Conservation (phyloP, 35 echinoderm and acorn worm genomes). For the Diadema setosum region DNA sequence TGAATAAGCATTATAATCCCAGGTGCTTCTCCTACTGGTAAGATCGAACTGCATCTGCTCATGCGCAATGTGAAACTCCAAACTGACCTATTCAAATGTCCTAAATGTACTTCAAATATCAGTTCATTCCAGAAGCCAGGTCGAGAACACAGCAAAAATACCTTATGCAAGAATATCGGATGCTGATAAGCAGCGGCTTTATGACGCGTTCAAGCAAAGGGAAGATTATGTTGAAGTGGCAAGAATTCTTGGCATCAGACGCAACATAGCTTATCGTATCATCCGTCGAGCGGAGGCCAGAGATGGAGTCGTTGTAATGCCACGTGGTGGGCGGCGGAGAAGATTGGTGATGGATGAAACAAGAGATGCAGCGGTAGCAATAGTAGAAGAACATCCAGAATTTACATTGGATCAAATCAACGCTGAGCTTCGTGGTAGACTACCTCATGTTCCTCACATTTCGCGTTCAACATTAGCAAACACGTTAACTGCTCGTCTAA, state of each 20-base stretch:
- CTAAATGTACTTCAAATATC: no score
- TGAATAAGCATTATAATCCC: no score
- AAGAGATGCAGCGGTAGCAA: neutral
- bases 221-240: neutral
- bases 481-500: neutral
- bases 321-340: neutral
- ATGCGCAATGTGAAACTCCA: no score
- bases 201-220: neutral
- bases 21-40: no score
- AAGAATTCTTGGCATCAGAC: constrained; percentile 20
- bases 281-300: neutral
- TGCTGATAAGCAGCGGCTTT: no score
- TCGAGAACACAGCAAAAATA: no score
- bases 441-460: neutral
- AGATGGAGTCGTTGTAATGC: neutral
- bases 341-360: neutral
- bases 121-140: no score
- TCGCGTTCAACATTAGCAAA: neutral
- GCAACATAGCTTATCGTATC: neutral
- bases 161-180: no score
- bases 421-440: neutral
- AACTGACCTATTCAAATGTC: no score
- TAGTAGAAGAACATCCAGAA: neutral
- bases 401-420: neutral
- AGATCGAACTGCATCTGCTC: no score